These are phyloP conservation scores for Nerophis lumbriciformis DNA, from an alignment of 2,113 vertebrate genomes.

Conservation along the genomic window DNA sequence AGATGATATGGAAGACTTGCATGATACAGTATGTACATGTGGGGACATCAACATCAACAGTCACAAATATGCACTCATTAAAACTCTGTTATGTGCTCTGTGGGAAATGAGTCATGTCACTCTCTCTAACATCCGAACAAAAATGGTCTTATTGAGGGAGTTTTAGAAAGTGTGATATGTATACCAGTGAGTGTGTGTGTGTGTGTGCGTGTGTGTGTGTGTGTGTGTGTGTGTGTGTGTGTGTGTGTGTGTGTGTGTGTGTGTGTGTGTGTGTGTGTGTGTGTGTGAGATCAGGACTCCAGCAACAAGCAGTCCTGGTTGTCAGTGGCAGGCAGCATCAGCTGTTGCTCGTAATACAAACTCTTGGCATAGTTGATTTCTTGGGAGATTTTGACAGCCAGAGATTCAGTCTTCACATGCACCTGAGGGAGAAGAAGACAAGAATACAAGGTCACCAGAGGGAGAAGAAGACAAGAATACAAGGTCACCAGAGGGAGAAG, in stretches of 20 bases:
- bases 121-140: too few relatives aligned
- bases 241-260: too few relatives aligned
- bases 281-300: constrained; percentile 73
- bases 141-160: too few relatives aligned
- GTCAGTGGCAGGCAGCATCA: constrained; percentile 86
- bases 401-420: constrained; percentile 86
- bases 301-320: constrained; percentile 80
- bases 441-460: not conserved
- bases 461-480: too few relatives aligned
- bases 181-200: too few relatives aligned
- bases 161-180: too few relatives aligned
- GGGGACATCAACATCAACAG: constrained; percentile 36
- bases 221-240: too few relatives aligned
- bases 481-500: too few relatives aligned
- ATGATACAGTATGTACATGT: constrained; percentile 19
- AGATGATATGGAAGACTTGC: constrained; percentile 39
- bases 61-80: constrained; percentile 36
- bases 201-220: too few relatives aligned
- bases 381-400: constrained; percentile 90
- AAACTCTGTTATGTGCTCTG: constrained; percentile 29
- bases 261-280: too few relatives aligned
- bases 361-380: constrained; percentile 99
- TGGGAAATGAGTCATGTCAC: constrained; percentile 1
- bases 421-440: constrained; percentile 70
- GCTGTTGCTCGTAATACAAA: constrained; percentile 96